Evolutionary conservation across 2,797 vertebrate species (phyloP).

Genomic region (Sebastes iracundus): DNA sequence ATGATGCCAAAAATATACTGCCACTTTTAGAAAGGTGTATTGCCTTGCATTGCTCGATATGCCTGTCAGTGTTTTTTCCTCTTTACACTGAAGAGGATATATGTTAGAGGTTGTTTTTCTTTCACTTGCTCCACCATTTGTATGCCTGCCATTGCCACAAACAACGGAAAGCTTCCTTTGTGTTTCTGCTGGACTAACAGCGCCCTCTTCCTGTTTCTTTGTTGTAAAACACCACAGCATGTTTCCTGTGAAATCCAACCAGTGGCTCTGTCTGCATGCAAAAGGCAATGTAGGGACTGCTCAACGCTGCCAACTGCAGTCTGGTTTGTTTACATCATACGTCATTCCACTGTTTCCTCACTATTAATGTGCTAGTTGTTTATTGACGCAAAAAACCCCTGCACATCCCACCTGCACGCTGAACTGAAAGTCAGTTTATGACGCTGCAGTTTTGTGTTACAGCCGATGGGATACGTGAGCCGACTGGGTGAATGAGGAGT

Average conservation of each 20-base stretch:
- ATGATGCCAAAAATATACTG: no score
- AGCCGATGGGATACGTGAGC: neutral
- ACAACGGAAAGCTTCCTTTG: neutral
- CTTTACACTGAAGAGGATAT: neutral
- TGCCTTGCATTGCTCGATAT: neutral
- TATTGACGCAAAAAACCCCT: neutral
- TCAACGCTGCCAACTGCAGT: neutral
- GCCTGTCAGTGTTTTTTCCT: neutral
- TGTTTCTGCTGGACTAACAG: conserved; percentile 8
- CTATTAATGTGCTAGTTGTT: neutral
- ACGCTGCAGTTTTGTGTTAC: neutral
- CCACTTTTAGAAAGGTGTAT: neutral
- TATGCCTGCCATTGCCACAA: conserved; percentile 11
- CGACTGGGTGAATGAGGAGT: neutral
- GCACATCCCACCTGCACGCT: neutral
- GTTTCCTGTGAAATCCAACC: neutral
- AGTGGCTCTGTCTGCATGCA: neutral
- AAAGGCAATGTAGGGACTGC: neutral
- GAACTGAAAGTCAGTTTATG: neutral
- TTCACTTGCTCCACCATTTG: conserved; percentile 34
- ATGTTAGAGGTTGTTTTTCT: neutral
- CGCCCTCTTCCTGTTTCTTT: conserved; percentile 37
- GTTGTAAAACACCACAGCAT: neutral
- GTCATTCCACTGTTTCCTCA: neutral
- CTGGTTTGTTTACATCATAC: neutral